Conservation (phyloP, 1,140 invertebrate species). For the Drosophila suzukii region DNA sequence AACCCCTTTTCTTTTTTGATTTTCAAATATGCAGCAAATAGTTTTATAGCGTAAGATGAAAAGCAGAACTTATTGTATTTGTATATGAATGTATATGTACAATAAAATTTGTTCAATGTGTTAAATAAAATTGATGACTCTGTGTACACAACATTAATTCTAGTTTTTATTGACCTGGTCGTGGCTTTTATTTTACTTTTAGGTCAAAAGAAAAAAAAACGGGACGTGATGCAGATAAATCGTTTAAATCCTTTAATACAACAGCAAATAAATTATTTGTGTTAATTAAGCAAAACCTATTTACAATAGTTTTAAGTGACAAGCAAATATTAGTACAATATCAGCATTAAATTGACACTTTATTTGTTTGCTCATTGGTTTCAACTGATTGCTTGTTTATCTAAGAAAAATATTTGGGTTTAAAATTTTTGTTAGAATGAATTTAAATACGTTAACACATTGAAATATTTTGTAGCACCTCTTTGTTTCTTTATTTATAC, state of each 20-base stretch:
- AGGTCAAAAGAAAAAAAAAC: not conserved
- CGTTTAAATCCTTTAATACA: not conserved
- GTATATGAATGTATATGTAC: slow-evolving; percentile 64
- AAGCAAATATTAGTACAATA: not conserved
- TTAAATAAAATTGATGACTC: slow-evolving; percentile 64
- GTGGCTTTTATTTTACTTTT: not conserved
- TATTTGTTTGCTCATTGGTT: slow-evolving; percentile 3
- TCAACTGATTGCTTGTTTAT: not conserved
- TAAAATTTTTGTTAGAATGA: not conserved
- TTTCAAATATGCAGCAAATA: slow-evolving; percentile 25
- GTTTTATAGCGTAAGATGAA: slow-evolving; percentile 38
- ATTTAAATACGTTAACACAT: not conserved
- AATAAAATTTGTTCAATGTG: slow-evolving; percentile 67
- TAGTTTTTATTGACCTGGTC: not conserved
- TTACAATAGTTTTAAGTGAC: not conserved
- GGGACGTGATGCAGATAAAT: not conserved
- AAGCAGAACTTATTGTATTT: slow-evolving; percentile 54
- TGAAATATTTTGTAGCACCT: not conserved
- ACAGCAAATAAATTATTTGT: not conserved
- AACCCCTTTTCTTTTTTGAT: not conserved
- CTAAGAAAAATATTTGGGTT: not conserved
- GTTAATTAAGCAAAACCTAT: not conserved
- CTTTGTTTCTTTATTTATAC: not conserved
- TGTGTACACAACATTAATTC: slow-evolving; percentile 38
- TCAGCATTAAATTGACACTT: not conserved